Conservation (phyloP, 2,888 invertebrate species). For the Agelastica alni region DNA sequence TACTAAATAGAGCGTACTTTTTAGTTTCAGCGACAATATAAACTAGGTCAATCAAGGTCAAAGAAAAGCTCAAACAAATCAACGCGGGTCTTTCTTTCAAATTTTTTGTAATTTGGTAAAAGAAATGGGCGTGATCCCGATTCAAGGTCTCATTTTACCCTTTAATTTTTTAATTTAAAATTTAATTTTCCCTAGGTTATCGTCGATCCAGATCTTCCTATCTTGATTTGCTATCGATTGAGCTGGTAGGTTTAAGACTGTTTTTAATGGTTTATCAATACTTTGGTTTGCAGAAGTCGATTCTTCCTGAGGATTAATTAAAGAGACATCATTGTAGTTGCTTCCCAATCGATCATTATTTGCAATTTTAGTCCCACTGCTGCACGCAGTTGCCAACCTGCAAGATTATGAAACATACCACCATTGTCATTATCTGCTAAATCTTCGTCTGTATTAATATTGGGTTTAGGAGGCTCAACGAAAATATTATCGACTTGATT, state of each 20-base stretch:
- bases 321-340: neutral
- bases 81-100: too few relatives aligned
- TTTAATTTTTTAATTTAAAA: too few relatives aligned
- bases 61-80: neutral
- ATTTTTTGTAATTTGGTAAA: too few relatives aligned
- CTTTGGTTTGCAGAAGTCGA: neutral
- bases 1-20: too few relatives aligned
- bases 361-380: neutral
- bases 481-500: neutral
- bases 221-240: too few relatives aligned
- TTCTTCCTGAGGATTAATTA: neutral
- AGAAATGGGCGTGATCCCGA: too few relatives aligned
- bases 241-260: too few relatives aligned
- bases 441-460: neutral
- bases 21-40: neutral
- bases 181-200: neutral
- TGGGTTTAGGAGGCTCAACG: neutral
- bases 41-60: neutral
- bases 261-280: too few relatives aligned
- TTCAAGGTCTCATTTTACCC: neutral
- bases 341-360: neutral
- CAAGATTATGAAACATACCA: too few relatives aligned
- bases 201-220: neutral
- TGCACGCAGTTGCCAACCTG: neutral
- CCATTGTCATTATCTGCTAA: neutral